A percentile compares a stretch with the other conserved stretches of the same genome.
Conservation (phyloP, 2,113 vertebrate genomes). For the Nannobrachium achirus region DNA sequence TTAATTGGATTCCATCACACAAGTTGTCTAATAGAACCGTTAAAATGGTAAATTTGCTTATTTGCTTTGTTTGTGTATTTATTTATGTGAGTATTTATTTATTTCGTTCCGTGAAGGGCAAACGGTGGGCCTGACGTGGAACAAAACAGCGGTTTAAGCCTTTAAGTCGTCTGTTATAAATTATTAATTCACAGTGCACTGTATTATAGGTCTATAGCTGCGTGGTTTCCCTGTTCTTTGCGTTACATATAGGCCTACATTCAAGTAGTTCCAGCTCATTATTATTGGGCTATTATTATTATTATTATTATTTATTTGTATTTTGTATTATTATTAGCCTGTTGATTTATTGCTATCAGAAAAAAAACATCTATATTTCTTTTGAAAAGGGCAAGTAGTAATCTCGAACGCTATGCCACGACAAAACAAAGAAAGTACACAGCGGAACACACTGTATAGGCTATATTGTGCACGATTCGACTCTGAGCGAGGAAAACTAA, state of each 20-base stretch:
- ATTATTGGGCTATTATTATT: constrained; percentile 5
- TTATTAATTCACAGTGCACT: constrained; percentile 57
- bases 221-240: constrained; percentile 9
- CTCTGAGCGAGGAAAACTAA: not conserved
- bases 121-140: constrained; percentile 9
- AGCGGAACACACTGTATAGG: constrained; percentile 16
- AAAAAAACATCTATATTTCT: constrained; percentile 24
- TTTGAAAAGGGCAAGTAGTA: constrained; percentile 5
- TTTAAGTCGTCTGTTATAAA: constrained; percentile 46
- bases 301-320: too few species aligned
- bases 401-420: constrained; percentile 28
- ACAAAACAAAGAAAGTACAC: constrained; percentile 21
- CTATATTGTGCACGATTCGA: constrained; percentile 6
- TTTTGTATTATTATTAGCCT: not conserved
- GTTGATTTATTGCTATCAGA: constrained; percentile 16
- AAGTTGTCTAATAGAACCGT: constrained; percentile 1
- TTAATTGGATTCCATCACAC: not conserved
- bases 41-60: constrained; percentile 18
- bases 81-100: not conserved
- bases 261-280: constrained; percentile 30
- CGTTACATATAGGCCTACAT: constrained; percentile 23
- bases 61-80: not conserved
- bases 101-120: not conserved
- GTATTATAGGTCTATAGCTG: constrained; percentile 40
- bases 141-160: constrained; percentile 40